A percentile compares a stretch with the other conserved stretches of the same genome.
These are phyloP conservation scores for Helicoverpa assulta DNA, from an alignment of 2,888 invertebrate species.

Conservation along the genomic window DNA sequence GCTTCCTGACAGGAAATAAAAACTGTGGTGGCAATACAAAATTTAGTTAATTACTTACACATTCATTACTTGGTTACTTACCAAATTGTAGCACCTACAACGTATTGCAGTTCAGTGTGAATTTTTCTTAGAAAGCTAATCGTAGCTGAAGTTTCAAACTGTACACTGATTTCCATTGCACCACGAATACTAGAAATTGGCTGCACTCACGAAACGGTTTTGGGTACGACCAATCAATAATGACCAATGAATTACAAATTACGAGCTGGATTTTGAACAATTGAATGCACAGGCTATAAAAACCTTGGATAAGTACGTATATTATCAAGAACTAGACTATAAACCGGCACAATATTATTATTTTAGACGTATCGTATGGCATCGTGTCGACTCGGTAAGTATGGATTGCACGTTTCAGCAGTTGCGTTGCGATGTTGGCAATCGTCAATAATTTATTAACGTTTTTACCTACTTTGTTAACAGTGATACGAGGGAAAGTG, in stretches of 20 bases:
- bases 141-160: conserved; percentile 45
- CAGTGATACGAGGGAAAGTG: conserved; percentile 65
- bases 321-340: conserved; percentile 49
- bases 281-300: conserved; percentile 55
- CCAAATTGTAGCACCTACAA: neutral
- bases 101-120: conserved; percentile 15
- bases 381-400: conserved; percentile 59
- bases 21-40: conserved; percentile 32
- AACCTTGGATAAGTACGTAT: conserved; percentile 63
- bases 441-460: conserved; percentile 71
- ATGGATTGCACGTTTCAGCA: conserved; percentile 68
- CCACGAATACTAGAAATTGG: conserved; percentile 46
- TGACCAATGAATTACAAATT: conserved; percentile 22
- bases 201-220: conserved; percentile 48
- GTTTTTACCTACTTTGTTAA: conserved; percentile 60
- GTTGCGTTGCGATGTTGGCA: conserved; percentile 65
- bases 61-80: too few relatives aligned
- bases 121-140: conserved; percentile 48
- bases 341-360: conserved; percentile 59
- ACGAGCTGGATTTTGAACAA: conserved; percentile 55
- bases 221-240: conserved; percentile 49
- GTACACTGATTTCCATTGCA: conserved; percentile 50
- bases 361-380: conserved; percentile 58
- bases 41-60: conserved; percentile 36
- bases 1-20: conserved; percentile 54